Conservation (phyloP, 2,113 vertebrate species). For the Arvicanthis niloticus region DNA sequence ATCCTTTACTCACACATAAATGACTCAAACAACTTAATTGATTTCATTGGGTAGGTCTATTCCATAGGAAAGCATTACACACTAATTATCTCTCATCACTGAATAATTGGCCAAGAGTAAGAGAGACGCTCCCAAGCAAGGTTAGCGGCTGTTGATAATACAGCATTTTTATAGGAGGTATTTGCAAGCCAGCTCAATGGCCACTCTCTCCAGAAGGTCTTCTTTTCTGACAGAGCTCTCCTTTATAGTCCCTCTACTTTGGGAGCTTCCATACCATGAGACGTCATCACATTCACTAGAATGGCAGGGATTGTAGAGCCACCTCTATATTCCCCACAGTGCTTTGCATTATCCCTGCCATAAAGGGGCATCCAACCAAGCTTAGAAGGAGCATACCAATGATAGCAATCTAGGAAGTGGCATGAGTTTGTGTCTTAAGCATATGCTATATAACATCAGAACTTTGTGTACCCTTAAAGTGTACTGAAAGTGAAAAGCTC, state of each 20-base stretch:
- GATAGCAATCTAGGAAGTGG: not conserved
- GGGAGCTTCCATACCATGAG: not conserved
- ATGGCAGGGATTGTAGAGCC: not conserved
- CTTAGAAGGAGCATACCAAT: not conserved
- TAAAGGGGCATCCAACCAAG: not conserved
- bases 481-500: not conserved
- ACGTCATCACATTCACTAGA: not conserved
- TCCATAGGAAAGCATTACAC: slow-evolving; percentile 42
- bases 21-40: not conserved
- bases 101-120: slow-evolving; percentile 49
- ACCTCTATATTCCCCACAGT: not conserved
- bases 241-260: not conserved
- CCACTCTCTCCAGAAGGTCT: not conserved
- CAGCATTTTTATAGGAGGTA: not conserved
- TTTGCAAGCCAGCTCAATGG: not conserved
- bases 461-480: slow-evolving; percentile 19
- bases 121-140: not conserved
- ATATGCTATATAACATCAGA: not conserved
- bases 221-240: not conserved
- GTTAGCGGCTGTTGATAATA: not conserved
- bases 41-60: not conserved
- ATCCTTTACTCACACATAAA: not conserved
- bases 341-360: not conserved
- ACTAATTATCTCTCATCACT: slow-evolving; percentile 20
- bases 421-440: not conserved